These are phyloP conservation scores for Eremophila alpestris DNA, from an alignment of 2,797 vertebrate genomes.

Conservation along the genomic window DNA sequence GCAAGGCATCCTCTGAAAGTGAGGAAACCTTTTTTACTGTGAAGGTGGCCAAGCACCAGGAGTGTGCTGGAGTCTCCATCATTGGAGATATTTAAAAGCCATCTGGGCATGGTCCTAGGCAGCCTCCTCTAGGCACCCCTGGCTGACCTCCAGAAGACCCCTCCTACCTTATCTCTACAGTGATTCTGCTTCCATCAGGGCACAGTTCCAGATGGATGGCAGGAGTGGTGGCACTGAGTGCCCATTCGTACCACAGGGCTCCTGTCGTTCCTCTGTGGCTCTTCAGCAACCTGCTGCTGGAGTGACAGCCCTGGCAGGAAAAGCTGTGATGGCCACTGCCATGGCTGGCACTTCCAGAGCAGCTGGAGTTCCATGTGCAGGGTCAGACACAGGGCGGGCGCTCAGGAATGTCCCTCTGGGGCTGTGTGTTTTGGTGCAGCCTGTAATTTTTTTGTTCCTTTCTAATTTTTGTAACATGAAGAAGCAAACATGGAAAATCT, in stretches of 20 bases:
- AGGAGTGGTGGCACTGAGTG: background rate
- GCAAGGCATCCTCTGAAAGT: background rate
- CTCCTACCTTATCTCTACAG: background rate
- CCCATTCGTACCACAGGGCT: background rate
- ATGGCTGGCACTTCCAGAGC: background rate
- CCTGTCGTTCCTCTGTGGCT: background rate
- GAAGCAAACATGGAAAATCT: conserved; percentile 25
- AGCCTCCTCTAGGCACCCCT: background rate
- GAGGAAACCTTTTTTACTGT: background rate
- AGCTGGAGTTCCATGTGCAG: background rate
- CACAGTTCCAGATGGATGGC: background rate
- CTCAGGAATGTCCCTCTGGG: conserved; percentile 23
- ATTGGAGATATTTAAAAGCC: background rate
- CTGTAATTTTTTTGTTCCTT: conserved; percentile 18
- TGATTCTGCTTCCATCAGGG: background rate
- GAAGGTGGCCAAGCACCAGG: background rate
- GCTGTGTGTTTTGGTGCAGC: background rate
- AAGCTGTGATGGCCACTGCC: accelerated
- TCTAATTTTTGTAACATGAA: background rate
- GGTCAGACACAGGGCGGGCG: background rate
- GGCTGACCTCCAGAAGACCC: background rate
- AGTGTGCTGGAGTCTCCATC: background rate
- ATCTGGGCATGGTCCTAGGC: too few relatives aligned
- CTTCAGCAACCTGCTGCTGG: background rate
- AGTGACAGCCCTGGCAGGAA: background rate